These are phyloP conservation scores for Darwinula stevensoni DNA, from an alignment of 2,888 invertebrate genomes.

Conservation along the genomic window DNA sequence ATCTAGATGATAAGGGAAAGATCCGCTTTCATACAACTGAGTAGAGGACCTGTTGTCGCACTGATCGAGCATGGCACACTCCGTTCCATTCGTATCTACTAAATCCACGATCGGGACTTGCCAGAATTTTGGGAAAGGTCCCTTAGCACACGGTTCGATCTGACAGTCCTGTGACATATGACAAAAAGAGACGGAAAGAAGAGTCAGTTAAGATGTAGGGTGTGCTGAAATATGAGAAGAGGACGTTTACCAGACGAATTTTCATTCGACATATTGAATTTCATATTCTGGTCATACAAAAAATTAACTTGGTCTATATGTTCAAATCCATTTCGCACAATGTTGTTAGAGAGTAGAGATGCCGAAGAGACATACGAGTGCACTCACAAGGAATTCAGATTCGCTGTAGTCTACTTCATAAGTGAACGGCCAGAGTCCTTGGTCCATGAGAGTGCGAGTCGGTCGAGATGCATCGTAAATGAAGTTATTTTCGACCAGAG, in stretches of 20 bases:
- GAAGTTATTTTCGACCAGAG: neutral
- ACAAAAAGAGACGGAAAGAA: neutral
- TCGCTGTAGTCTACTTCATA: neutral
- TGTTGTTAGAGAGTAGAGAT: too few relatives aligned
- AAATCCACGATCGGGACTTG: neutral
- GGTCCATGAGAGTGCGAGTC: neutral
- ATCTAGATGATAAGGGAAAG: too few relatives aligned
- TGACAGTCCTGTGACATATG: slow-evolving; percentile 1
- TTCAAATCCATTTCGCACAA: too few relatives aligned
- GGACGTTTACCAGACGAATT: neutral
- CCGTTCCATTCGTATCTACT: neutral
- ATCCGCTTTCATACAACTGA: too few relatives aligned
- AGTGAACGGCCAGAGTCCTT: neutral
- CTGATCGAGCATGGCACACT: slow-evolving; percentile 1
- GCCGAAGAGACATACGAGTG: too few relatives aligned
- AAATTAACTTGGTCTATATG: too few relatives aligned
- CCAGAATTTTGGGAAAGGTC: neutral
- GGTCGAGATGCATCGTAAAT: neutral
- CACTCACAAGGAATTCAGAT: neutral
- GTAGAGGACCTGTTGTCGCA: neutral
- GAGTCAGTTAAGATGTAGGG: too few relatives aligned
- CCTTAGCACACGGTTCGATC: neutral
- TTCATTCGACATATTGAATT: neutral
- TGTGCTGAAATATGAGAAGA: too few relatives aligned
- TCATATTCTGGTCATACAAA: too few relatives aligned